A percentile compares a stretch with the other conserved stretches of the same genome.
phyloP scores from a whole-genome alignment of 2,113 vertebrate genomes.

The Platichthys stellatus region DNA sequence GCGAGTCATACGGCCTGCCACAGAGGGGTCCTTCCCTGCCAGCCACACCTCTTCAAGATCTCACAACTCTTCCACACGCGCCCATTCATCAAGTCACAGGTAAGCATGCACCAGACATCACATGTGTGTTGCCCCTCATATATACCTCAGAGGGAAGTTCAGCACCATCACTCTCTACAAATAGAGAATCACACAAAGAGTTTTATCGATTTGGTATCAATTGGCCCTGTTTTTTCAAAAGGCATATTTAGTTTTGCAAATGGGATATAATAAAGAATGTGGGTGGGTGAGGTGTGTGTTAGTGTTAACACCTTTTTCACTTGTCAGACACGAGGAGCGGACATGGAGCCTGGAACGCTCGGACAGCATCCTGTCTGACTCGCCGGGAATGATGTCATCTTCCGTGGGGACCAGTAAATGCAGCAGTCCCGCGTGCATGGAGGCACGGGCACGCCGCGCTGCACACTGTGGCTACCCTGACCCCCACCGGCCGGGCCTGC shows the following conservation, averaged over 20 bases:
- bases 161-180: neutral
- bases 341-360: constrained; percentile 96
- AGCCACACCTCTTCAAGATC: constrained; percentile 96
- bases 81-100: constrained; percentile 95
- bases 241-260: neutral
- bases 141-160: neutral
- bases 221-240: too few relatives aligned
- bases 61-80: constrained; percentile 94
- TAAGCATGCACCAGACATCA: constrained; percentile 51
- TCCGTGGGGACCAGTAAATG: constrained; percentile 98
- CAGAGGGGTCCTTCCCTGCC: constrained; percentile 92
- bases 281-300: constrained; percentile 9
- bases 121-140: neutral
- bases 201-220: too few relatives aligned
- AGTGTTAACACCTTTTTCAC: constrained; percentile 11
- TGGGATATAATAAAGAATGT: neutral
- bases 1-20: constrained; percentile 90
- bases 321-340: constrained; percentile 91
- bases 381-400: constrained; percentile 94
- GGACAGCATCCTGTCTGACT: constrained; percentile 94
- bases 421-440: constrained; percentile 95
- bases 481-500: constrained; percentile 81
- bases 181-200: too few relatives aligned
- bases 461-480: constrained; percentile 89
- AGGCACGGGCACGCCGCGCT: constrained; percentile 90